A percentile compares a stretch with the other conserved stretches of the same genome.
Conservation (phyloP, 2,888 invertebrate species). For the Stictocephala bisonia region DNA sequence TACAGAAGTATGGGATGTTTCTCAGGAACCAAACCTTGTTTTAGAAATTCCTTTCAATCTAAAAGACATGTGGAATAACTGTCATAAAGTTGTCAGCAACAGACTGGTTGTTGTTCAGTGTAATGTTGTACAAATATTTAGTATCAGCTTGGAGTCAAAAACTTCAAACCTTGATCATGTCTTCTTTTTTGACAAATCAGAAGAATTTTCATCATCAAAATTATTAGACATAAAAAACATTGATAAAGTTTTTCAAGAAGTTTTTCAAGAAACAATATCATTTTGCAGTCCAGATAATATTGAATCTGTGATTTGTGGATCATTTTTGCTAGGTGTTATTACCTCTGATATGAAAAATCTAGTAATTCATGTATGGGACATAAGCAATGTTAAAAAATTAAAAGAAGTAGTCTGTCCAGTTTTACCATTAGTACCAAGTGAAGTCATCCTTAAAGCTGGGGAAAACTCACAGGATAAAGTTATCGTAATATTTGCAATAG, state of each 20-base stretch:
- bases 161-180: neutral
- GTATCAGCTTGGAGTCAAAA: neutral
- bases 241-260: neutral
- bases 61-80: neutral
- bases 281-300: neutral
- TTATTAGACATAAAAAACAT: neutral
- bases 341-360: neutral
- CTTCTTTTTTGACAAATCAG: constrained; percentile 20
- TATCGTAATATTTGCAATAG: no score
- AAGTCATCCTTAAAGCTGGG: neutral
- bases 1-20: constrained; percentile 18
- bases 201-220: constrained; percentile 5
- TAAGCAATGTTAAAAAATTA: neutral
- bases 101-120: constrained; percentile 7
- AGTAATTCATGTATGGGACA: neutral
- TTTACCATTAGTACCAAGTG: neutral
- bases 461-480: no score
- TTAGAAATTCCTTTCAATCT: neutral
- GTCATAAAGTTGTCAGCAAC: neutral
- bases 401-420: neutral
- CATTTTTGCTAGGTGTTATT: neutral
- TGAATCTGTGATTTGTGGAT: constrained; percentile 22
- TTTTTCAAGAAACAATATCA: neutral
- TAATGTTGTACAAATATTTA: constrained; percentile 23
- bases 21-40: neutral